Evolutionary conservation across 2,888 invertebrate genomes (phyloP), one percentile per base, ranked within the genome.

Genomic region (Zeuzera pyrina): DNA sequence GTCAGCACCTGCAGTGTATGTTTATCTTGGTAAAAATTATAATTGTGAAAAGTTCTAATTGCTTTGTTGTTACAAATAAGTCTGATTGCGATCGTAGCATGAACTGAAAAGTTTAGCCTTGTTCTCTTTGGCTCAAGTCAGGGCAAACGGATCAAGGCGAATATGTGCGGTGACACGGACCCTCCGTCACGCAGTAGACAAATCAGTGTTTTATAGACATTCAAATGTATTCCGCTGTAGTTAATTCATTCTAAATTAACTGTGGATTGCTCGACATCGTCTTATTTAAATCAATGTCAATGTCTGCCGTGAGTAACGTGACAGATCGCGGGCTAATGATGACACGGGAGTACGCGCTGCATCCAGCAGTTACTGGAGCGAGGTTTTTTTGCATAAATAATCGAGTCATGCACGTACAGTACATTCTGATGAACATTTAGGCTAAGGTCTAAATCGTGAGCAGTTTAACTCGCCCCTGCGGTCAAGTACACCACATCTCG

Each of bases 71-170:
- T 39, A 39, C 47, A 51, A 65, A 56, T 57, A 57, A 66, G 60
- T 62, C 57, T 52, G 61, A 67, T 65, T 51, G 48, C 45, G 42
- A 59, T 65, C 57, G 52, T 55, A 50, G 63, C 57, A 47, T 57
- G 57, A 49, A 59, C 72, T 73, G 67, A 74, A 73, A 71, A 70
- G 54, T 60, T 38, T 48, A 55, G 43, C 77, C 77, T 76, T 63
- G 77, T 61, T 41, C 68, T 62, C 61, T 64, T 74, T 71, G 55
- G 38, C 49, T 55, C 45, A 45, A 63, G 55, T 52, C 57, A 56
- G 58, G 60, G 57, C 60, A 57, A 67, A 53, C 56, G 41, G 64
- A 71, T 64, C 76, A 73, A 76, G 76, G 74, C 53, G 45, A 62
- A 19, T 34, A 29, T 34, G 30, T 30, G 30, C 34, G 26, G 45